Conservation (phyloP, 2,888 invertebrate genomes). For the Hyposoter dolosus region DNA sequence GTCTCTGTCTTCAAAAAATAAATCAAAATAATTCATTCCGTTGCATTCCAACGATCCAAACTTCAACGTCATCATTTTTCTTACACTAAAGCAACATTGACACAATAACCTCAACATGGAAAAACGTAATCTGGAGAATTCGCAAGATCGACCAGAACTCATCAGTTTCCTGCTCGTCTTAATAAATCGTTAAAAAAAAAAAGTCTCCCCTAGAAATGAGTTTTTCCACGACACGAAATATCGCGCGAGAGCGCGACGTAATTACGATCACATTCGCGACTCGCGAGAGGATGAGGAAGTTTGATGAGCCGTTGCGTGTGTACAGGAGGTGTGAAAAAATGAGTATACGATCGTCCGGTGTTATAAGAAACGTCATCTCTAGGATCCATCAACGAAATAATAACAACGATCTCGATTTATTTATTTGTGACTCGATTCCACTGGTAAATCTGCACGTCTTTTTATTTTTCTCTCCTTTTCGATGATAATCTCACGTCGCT, state of each 20-base stretch:
- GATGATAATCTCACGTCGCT: not conserved
- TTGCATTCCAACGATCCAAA: too few relatives aligned
- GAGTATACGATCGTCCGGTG: conserved; percentile 4
- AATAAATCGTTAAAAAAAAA: not conserved
- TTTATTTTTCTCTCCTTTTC: not conserved
- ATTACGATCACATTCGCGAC: conserved; percentile 9
- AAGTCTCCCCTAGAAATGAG: conserved; percentile 14
- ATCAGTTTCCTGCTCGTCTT: conserved; percentile 20
- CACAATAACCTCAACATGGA: not conserved
- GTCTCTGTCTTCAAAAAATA: too few relatives aligned
- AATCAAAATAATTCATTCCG: too few relatives aligned
- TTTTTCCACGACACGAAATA: conserved; percentile 49
- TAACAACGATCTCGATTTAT: not conserved
- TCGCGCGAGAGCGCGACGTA: conserved; percentile 8
- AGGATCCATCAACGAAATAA: not conserved
- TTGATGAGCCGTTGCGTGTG: conserved; percentile 3
- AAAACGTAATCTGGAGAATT: not conserved
- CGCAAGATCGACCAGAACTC: conserved; percentile 46
- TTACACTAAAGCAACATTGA: not conserved
- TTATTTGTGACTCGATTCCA: not conserved
- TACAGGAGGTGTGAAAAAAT: not conserved
- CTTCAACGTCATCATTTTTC: not conserved
- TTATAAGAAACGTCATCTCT: not conserved
- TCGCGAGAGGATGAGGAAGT: conserved; percentile 28
- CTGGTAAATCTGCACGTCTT: too few relatives aligned